Conservation (phyloP, 1,140 invertebrate genomes). For the Pteromalus puparum region DNA sequence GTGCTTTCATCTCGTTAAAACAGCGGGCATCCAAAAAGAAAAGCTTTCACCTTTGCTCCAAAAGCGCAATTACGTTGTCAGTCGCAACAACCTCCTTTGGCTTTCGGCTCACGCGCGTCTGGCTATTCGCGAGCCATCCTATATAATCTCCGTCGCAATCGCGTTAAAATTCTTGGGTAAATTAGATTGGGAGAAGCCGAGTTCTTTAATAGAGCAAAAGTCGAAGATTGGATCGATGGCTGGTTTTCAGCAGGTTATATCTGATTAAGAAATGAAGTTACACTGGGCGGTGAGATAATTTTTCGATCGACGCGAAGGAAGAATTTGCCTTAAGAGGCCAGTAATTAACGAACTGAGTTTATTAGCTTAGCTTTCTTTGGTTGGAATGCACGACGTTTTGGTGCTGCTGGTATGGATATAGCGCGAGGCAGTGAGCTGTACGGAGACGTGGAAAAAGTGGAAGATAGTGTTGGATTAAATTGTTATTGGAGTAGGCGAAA, state of each 20-base stretch:
- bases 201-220: not conserved
- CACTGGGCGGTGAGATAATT: not conserved
- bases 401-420: too few species aligned
- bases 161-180: conserved; percentile 7
- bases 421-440: too few species aligned
- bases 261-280: not conserved
- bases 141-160: not conserved
- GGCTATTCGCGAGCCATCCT: not conserved
- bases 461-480: not conserved
- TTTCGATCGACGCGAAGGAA: not conserved
- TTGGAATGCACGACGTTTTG: not conserved
- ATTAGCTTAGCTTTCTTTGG: not conserved
- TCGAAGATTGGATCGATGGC: not conserved
- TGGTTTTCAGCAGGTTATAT: not conserved
- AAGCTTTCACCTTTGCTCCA: conserved; percentile 12
- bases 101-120: conserved; percentile 29
- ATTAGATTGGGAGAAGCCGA: not conserved
- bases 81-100: not conserved
- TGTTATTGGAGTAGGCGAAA: not conserved
- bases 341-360: conserved; percentile 4
- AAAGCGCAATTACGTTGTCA: conserved; percentile 17
- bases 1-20: too few species aligned
- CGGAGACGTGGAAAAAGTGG: not conserved
- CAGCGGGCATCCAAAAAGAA: not conserved
- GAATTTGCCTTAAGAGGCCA: not conserved